phyloP scores from a whole-genome alignment of 2,888 invertebrate species.

The Lasioglossum pauxillum region DNA sequence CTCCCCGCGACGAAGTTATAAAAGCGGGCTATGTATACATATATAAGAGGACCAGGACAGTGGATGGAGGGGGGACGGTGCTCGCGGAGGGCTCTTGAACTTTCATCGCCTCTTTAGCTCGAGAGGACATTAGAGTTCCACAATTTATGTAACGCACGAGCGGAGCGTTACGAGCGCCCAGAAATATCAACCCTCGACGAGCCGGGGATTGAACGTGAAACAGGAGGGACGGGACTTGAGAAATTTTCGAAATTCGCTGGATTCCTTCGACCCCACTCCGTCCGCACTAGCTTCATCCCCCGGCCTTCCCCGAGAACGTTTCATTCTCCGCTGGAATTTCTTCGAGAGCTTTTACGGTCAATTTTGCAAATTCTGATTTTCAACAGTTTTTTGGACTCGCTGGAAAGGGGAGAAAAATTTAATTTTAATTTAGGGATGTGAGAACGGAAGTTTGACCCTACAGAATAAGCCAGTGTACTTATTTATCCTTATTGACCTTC shows the following conservation, averaged over 20 bases:
- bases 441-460: too few relatives aligned
- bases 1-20: conserved; percentile 29
- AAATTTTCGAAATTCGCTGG: conserved; percentile 5
- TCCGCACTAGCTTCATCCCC: background rate
- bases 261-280: background rate
- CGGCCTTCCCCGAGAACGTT: background rate
- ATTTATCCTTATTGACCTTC: background rate
- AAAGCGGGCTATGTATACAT: conserved; percentile 28
- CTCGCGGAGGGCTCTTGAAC: conserved; percentile 41
- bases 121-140: conserved; percentile 49
- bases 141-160: conserved; percentile 47
- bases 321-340: background rate
- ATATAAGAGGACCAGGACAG: background rate
- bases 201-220: conserved; percentile 39
- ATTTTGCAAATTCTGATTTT: background rate
- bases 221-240: background rate
- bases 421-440: too few relatives aligned
- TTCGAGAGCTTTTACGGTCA: background rate
- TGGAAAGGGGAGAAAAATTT: background rate
- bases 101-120: conserved; percentile 54
- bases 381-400: background rate
- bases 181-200: conserved; percentile 23
- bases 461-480: too few relatives aligned
- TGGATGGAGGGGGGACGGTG: background rate
- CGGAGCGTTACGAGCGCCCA: conserved; percentile 16